Evolutionary conservation across 2,888 invertebrate genomes (phyloP).

Genomic region (Epirrita christyi): DNA sequence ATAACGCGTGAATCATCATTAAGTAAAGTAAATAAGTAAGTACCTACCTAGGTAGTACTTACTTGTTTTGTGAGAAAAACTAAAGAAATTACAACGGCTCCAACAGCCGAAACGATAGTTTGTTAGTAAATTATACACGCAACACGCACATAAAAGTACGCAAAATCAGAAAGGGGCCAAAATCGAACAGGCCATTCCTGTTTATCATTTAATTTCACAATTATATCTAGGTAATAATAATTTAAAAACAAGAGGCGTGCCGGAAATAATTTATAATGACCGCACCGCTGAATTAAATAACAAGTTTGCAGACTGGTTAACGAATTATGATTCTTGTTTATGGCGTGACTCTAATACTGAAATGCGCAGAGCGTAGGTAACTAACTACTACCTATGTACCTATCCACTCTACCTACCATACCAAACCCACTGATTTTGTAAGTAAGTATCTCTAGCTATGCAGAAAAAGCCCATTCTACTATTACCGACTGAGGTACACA

Average conservation of each 20-base stretch:
- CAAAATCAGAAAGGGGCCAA: too few species aligned
- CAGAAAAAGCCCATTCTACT: too few species aligned
- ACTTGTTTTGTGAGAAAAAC: background rate
- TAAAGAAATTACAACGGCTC: background rate
- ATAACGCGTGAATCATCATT: too few species aligned
- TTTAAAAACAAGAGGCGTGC: conserved; percentile 52
- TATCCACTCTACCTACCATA: too few species aligned
- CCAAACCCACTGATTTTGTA: too few species aligned
- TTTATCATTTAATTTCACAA: conserved; percentile 11
- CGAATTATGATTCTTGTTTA: background rate
- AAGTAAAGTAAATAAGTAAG: too few species aligned
- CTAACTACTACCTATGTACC: conserved; percentile 10
- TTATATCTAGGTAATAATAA: conserved; percentile 8
- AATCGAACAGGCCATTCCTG: too few species aligned
- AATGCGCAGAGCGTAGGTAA: too few species aligned
- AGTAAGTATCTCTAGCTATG: too few species aligned
- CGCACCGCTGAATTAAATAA: conserved; percentile 34
- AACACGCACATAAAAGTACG: conserved; percentile 1
- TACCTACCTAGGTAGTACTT: too few species aligned
- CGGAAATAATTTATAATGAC: conserved; percentile 56
- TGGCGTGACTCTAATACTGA: conserved; percentile 43
- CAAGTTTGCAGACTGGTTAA: conserved; percentile 5
- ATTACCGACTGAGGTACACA: too few species aligned
- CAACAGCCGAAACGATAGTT: background rate
- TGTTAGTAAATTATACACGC: background rate